These are phyloP conservation scores for Anastatus disparis DNA, from an alignment of 1,140 invertebrate genomes.

Conservation along the genomic window DNA sequence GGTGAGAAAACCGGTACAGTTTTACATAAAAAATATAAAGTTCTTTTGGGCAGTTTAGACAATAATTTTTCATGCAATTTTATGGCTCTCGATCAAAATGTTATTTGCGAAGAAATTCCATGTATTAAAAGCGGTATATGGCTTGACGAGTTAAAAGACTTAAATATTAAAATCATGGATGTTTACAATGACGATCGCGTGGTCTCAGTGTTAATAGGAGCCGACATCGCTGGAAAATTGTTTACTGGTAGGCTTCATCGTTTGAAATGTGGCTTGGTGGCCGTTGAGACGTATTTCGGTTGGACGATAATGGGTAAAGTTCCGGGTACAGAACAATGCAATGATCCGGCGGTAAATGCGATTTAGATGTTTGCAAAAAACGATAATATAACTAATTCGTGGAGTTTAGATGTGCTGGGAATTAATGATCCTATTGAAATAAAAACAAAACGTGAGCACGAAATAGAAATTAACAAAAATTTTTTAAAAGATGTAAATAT, in stretches of 20 bases:
- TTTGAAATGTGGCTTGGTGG: slow-evolving; percentile 39
- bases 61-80: slow-evolving; percentile 38
- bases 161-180: slow-evolving; percentile 43
- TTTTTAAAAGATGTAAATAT: slow-evolving; percentile 15
- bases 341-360: slow-evolving; percentile 14
- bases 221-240: slow-evolving; percentile 53
- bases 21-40: slow-evolving; percentile 30
- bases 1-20: slow-evolving; percentile 5
- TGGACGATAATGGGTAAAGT: slow-evolving; percentile 13
- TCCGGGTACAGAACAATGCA: slow-evolving; percentile 34
- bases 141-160: slow-evolving; percentile 20
- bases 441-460: slow-evolving; percentile 9
- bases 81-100: slow-evolving; percentile 31
- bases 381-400: slow-evolving; percentile 50
- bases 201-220: slow-evolving; percentile 48
- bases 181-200: background rate
- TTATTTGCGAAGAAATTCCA: slow-evolving; percentile 38
- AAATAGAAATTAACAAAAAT: background rate
- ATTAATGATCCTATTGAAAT: slow-evolving; percentile 43
- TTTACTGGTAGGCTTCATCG: slow-evolving; percentile 45
- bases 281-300: slow-evolving; percentile 51
- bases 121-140: background rate
- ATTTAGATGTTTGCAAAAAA: slow-evolving; percentile 34
- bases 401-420: slow-evolving; percentile 49
- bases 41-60: slow-evolving; percentile 23